Evolutionary conservation across 2,888 invertebrate genomes (phyloP).

Genomic region (Drosophila mimetica): DNA sequence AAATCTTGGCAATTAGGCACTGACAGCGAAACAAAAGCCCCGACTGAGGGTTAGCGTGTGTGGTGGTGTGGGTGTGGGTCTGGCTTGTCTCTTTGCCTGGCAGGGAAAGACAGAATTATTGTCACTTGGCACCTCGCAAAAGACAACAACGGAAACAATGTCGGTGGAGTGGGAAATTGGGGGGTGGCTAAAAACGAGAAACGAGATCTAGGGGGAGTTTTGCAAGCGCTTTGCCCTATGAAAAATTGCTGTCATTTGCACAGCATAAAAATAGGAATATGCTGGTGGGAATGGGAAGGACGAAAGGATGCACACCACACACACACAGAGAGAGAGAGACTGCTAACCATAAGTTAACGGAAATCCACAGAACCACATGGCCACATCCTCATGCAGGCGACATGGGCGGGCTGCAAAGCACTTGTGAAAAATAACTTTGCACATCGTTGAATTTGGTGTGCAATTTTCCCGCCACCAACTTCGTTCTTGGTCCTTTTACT

Average conservation of each 20-base stretch:
- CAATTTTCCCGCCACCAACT: conserved; percentile 53
- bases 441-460: conserved; percentile 76
- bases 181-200: background rate
- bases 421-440: conserved; percentile 80
- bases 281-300: conserved; percentile 8
- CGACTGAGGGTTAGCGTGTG: conserved; percentile 19
- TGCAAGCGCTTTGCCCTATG: conserved; percentile 74
- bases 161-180: background rate
- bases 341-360: conserved; percentile 78
- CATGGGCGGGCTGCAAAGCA: conserved; percentile 66
- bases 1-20: conserved; percentile 74
- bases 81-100: conserved; percentile 21
- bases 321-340: conserved; percentile 41
- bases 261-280: conserved; percentile 76
- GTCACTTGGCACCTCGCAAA: conserved; percentile 74
- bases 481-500: conserved; percentile 52
- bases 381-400: conserved; percentile 74
- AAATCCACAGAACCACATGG: conserved; percentile 75
- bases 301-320: conserved; percentile 26
- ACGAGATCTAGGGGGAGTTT: conserved; percentile 39
- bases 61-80: too few species aligned
- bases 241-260: conserved; percentile 80
- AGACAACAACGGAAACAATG: conserved; percentile 31
- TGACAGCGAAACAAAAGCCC: conserved; percentile 61
- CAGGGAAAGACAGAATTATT: conserved; percentile 68